These are phyloP conservation scores for Ranitomeya imitator DNA, from an alignment of 2,113 vertebrate species.

Conservation along the genomic window DNA sequence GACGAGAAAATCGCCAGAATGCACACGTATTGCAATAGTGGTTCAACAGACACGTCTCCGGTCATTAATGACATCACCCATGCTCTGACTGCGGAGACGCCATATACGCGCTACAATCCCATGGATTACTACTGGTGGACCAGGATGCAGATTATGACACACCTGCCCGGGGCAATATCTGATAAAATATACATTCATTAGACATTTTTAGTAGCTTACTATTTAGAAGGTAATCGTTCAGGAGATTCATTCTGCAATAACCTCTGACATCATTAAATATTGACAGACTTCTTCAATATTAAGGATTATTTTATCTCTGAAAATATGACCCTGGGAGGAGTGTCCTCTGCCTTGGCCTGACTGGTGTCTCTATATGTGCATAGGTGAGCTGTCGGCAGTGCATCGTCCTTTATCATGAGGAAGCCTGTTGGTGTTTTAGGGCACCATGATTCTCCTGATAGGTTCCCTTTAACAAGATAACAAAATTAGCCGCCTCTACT, in stretches of 20 bases:
- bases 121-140: constrained; percentile 86
- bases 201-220: neutral
- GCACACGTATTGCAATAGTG: constrained; percentile 72
- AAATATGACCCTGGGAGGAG: too few species aligned
- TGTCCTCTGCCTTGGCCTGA: too few species aligned
- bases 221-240: too few species aligned
- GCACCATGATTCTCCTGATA: too few species aligned
- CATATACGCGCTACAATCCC: constrained; percentile 78
- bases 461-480: neutral
- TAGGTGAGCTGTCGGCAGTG: too few species aligned
- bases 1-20: constrained; percentile 75
- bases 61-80: constrained; percentile 73
- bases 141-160: constrained; percentile 80
- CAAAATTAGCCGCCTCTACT: neutral
- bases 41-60: constrained; percentile 68
- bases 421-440: too few species aligned
- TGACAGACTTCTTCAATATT: too few species aligned
- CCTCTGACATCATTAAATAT: too few species aligned
- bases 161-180: constrained; percentile 72
- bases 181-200: constrained; percentile 77
- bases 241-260: too few species aligned
- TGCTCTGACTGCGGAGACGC: constrained; percentile 67
- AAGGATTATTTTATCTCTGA: too few species aligned
- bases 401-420: too few species aligned
- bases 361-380: too few species aligned